A percentile compares a stretch with the other conserved stretches of the same genome.
Conservation (phyloP, 2,797 vertebrate species). For the Poecile montanus region DNA sequence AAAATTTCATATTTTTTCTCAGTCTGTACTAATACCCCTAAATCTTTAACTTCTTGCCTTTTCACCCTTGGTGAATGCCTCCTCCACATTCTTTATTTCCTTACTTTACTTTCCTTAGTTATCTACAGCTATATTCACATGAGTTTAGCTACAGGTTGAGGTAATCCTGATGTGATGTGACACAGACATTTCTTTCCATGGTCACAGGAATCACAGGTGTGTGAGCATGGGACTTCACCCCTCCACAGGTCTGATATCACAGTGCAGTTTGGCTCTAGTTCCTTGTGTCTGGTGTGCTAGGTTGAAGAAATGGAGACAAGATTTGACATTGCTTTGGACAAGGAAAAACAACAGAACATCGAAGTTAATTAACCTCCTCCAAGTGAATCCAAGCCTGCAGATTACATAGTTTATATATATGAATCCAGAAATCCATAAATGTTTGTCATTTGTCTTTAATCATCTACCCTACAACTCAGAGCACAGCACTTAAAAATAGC, state of each 20-base stretch:
- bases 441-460: conserved; percentile 11
- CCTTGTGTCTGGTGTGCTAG: background rate
- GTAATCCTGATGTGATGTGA: background rate
- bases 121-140: background rate
- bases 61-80: background rate
- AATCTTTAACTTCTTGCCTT: background rate
- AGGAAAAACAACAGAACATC: background rate
- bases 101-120: background rate
- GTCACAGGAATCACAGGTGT: background rate
- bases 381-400: background rate
- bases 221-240: background rate
- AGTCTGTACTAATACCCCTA: background rate
- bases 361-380: background rate
- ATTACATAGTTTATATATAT: background rate
- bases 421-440: background rate
- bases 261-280: background rate
- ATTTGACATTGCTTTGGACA: background rate
- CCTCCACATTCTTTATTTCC: background rate
- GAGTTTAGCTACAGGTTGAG: background rate
- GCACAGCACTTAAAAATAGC: background rate
- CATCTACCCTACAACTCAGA: background rate
- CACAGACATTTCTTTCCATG: background rate
- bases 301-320: background rate
- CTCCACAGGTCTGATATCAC: background rate
- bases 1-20: background rate